Evolutionary conservation across 2,113 vertebrate genomes (phyloP), one percentile per base, ranked within the genome.

Genomic region (Clinocottus analis): DNA sequence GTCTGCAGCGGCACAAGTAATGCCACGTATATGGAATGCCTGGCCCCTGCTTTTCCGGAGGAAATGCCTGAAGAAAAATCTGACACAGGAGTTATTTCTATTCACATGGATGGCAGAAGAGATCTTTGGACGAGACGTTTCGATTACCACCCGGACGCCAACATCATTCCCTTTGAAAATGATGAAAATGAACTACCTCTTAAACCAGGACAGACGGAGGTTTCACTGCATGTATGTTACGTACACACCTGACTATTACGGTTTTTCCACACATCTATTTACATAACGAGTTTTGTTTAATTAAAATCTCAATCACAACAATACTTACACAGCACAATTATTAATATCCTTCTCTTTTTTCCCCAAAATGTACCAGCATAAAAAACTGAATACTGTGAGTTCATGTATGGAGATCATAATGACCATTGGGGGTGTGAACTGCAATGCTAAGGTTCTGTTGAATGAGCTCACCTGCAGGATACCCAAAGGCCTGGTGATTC

Each of bases 401-500:
- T 1, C 55, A 25, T 99, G 98, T 35, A 95, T 99, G 95, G 91
- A 89, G 43, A 91, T 99, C 89, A 93, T 80, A 17, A 95, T 99
- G 96, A 96, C 87, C 0, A 93, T 99, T 67, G 96, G 93, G 7
- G 95, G 90, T 23, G 80, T 60, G 72, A 72, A 93, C 81, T 99
- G 97, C 90, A 92, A 93, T 0, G 94, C 92, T 19, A 89, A 89
- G 11, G 90, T 99, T 76, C 86, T 96, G 85, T 92, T 92, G 17
- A 96, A 97, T 0, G 94, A 97, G 80, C 94, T 99, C 69, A 95
- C 94, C 0, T 99, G 98, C 87, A 94, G 93, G 62, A 93, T 99
- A 72, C 95, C 97, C 16, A 93, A 87, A 3, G 80, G 93, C 23
- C 25, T 96, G 65, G 74, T 9, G 7, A 88, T 97, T 63, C 94